Conservation (phyloP, 1,140 invertebrate species). For the Ceratina calcarata region DNA sequence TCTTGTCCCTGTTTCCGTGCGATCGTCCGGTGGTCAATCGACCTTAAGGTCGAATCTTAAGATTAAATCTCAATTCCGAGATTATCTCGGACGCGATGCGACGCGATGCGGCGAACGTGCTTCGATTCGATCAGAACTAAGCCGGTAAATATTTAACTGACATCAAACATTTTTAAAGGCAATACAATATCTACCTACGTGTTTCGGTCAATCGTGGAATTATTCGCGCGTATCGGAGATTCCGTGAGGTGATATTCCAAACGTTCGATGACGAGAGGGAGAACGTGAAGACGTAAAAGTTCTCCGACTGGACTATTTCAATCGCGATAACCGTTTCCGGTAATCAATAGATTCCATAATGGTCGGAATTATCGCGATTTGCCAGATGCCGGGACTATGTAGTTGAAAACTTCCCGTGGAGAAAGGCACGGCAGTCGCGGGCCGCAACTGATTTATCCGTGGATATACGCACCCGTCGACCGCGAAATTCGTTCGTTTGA, state of each 20-base stretch:
- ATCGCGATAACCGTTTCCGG: conserved; percentile 34
- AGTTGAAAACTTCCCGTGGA: conserved; percentile 49
- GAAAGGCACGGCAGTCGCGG: conserved; percentile 16
- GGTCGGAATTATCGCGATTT: conserved; percentile 55
- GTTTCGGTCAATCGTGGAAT: not conserved
- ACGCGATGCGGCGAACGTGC: not conserved
- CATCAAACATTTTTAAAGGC: not conserved
- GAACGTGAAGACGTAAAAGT: not conserved
- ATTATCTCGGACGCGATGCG: not conserved
- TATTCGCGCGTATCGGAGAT: not conserved
- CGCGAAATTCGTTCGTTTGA: conserved; percentile 64
- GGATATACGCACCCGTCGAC: conserved; percentile 54
- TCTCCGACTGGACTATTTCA: conserved; percentile 13
- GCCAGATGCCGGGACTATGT: conserved; percentile 39
- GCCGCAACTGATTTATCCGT: conserved; percentile 53
- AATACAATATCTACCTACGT: not conserved
- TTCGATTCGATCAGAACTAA: not conserved
- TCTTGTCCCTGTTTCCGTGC: not conserved
- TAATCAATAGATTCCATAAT: conserved; percentile 51
- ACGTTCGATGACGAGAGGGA: not conserved
- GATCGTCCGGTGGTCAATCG: not conserved
- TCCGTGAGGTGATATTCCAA: not conserved
- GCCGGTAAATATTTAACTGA: conserved; percentile 14
- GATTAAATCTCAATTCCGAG: conserved; percentile 37
- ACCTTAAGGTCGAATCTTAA: conserved; percentile 22